Evolutionary conservation across 2,888 invertebrate genomes (phyloP).

Genomic region (Prenolepis imparis): DNA sequence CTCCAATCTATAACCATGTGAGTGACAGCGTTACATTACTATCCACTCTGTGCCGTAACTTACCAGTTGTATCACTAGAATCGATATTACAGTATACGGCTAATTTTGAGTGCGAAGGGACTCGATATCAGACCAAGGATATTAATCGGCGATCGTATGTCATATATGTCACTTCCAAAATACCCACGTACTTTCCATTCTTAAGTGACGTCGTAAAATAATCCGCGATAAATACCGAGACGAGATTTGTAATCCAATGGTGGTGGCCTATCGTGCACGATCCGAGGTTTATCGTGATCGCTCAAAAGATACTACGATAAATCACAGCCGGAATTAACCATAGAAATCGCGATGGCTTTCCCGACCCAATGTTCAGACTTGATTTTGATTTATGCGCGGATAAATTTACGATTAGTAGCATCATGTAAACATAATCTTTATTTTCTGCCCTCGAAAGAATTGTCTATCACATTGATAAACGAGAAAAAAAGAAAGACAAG

Average conservation of each 20-base stretch:
- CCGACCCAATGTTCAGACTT: slow-evolving; percentile 17
- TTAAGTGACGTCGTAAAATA: background rate
- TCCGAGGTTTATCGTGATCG: slow-evolving; percentile 31
- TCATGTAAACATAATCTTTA: slow-evolving; percentile 26
- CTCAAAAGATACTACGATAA: slow-evolving; percentile 34
- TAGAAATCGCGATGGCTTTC: background rate
- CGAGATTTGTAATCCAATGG: background rate
- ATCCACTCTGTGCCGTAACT: background rate
- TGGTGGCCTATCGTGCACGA: background rate
- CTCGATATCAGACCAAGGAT: background rate
- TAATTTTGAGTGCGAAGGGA: slow-evolving; percentile 1
- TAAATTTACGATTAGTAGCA: slow-evolving; percentile 10
- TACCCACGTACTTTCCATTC: background rate
- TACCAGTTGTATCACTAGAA: background rate
- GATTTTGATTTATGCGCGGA: slow-evolving; percentile 41
- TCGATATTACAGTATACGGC: slow-evolving; percentile 16
- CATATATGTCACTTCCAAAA: background rate
- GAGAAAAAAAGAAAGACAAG: background rate
- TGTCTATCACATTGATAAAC: background rate
- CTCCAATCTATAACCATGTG: slow-evolving; percentile 24
- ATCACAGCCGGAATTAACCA: slow-evolving; percentile 32
- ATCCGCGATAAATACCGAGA: slow-evolving; percentile 1
- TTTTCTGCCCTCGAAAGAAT: background rate
- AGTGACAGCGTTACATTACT: slow-evolving; percentile 30
- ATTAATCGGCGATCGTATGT: slow-evolving; percentile 3